These are phyloP conservation scores for Drosophila crucigera DNA, from an alignment of 2,888 invertebrate species.

Conservation along the genomic window DNA sequence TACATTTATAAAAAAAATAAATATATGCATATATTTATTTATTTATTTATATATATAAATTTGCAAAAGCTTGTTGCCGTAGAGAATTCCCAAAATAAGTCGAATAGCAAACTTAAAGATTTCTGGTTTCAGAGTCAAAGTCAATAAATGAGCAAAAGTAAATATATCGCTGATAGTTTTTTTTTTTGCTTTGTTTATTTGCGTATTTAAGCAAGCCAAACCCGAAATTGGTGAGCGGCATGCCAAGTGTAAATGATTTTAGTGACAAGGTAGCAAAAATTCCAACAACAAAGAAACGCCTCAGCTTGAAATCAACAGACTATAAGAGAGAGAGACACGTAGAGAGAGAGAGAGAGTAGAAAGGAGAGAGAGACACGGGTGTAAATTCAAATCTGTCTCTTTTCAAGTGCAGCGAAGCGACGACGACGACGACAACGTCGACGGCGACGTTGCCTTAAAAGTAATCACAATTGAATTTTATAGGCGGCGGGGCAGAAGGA, in stretches of 20 bases:
- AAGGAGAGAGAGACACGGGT: slow-evolving; percentile 14
- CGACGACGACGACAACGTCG: slow-evolving; percentile 13
- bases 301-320: slow-evolving; percentile 39
- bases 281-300: slow-evolving; percentile 52
- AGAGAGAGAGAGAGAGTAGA: slow-evolving; percentile 8
- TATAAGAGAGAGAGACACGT: slow-evolving; percentile 1
- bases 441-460: slow-evolving; percentile 55
- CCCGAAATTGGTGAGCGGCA: slow-evolving; percentile 28
- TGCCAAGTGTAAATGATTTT: slow-evolving; percentile 59
- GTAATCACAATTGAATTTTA: slow-evolving; percentile 73
- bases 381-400: slow-evolving; percentile 50
- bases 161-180: background rate
- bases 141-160: slow-evolving; percentile 31
- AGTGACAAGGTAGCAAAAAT: slow-evolving; percentile 45
- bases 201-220: slow-evolving; percentile 30
- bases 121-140: slow-evolving; percentile 48
- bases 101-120: slow-evolving; percentile 34
- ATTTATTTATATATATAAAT: background rate
- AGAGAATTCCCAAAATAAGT: slow-evolving; percentile 33
- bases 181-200: slow-evolving; percentile 7
- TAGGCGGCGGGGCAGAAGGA: slow-evolving; percentile 13
- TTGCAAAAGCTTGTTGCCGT: background rate
- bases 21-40: background rate
- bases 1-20: background rate
- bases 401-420: slow-evolving; percentile 72